Evolutionary conservation across 2,113 vertebrate species (phyloP), one percentile per base, ranked within the genome.

Genomic region (Sprattus sprattus): DNA sequence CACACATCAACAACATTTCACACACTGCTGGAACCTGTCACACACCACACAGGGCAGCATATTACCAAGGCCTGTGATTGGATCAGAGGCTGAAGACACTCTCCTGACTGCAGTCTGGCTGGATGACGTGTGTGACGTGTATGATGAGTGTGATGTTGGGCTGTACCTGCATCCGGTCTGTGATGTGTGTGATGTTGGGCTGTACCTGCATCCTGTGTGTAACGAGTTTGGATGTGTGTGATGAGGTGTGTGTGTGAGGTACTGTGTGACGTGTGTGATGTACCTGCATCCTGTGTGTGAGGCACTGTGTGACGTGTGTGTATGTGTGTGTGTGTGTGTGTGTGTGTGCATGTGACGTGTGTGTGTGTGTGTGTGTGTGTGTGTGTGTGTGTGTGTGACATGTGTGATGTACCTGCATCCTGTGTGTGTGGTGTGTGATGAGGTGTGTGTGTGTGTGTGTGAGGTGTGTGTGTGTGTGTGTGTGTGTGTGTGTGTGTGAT

Each of bases 281-380:
- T 95, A 99, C 97, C 97, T 98, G 97, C 75, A 49, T 39, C 39
- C 39, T 39, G 39, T 39, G 39, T 39, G 39, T 39, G 39, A 39
- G 1, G 39, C 39, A 1, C 1, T 39, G 39, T 39, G 39, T 39
- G 8, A 4, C 15, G 54, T 57, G 54, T 57, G 54, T 57, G 39
- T 39, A 2, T 39, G 39, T 39, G 39, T 39, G 39, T 39, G 39
- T 39, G 39, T 39, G 39, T 39, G 39, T 39, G 39, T 39, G 39
- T 39, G 39, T 39, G 39, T 39, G 39, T 39, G 39, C 2, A 2
- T 39, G 39, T 39, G 39, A 39, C 1, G 39, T 39, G 39, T 39
- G 39, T 39, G 39, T 39, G 39, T 39, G 39, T 39, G 39, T 39
- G 39, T 39, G 39, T 39, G 39, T 39, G 39, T 39, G 39, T 39